These are phyloP conservation scores for Catocala fraxini DNA, from an alignment of 2,888 invertebrate species.

Conservation along the genomic window DNA sequence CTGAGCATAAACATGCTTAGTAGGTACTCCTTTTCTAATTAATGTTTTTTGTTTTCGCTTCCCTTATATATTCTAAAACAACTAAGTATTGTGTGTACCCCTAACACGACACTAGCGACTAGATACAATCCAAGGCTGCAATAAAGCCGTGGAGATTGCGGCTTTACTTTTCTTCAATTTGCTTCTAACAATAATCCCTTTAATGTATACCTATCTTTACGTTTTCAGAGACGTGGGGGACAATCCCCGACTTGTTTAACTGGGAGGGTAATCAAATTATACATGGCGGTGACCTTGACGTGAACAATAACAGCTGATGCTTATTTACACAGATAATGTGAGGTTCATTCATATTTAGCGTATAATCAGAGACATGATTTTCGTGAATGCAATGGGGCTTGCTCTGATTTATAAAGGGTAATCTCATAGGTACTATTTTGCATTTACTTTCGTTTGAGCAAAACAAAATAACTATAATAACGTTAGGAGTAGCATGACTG, in stretches of 20 bases:
- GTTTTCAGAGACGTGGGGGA: conserved; percentile 1
- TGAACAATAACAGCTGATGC: conserved; percentile 14
- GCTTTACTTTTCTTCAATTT: neutral
- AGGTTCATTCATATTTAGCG: too few relatives aligned
- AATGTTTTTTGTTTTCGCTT: too few relatives aligned
- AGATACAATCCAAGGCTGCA: neutral
- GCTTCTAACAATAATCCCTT: too few relatives aligned
- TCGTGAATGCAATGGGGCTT: neutral
- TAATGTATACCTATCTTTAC: neutral
- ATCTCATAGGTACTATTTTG: too few relatives aligned
- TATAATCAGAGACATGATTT: neutral
- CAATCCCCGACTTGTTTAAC: neutral
- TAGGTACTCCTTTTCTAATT: too few relatives aligned
- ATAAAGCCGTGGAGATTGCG: neutral
- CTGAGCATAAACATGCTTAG: too few relatives aligned
- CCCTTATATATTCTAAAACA: neutral
- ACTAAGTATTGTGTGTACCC: neutral
- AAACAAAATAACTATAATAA: too few relatives aligned
- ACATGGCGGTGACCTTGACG: conserved; percentile 11
- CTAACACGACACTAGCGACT: too few relatives aligned
- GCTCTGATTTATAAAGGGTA: too few relatives aligned
- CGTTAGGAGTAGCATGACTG: too few relatives aligned
- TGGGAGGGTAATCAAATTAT: conserved; percentile 24
- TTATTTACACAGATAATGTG: conserved; percentile 4
- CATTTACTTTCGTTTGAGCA: too few relatives aligned